These are phyloP conservation scores for Phylloscopus trochilus DNA, from an alignment of 2,113 vertebrate genomes.

Conservation along the genomic window DNA sequence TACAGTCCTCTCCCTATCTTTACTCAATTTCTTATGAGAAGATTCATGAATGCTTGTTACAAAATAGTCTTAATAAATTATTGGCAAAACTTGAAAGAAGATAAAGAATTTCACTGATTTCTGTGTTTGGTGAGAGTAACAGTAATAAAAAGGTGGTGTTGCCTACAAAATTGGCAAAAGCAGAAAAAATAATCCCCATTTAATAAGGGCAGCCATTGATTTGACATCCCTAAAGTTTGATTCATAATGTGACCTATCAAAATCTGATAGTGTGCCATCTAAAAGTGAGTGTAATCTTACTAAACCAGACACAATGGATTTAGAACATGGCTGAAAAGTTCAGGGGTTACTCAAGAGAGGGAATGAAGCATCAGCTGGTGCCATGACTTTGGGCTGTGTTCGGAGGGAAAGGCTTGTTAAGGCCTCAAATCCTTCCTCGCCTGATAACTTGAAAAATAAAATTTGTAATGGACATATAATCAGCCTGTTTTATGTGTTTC, in stretches of 20 bases:
- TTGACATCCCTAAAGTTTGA: neutral
- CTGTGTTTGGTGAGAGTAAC: neutral
- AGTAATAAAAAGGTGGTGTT: neutral
- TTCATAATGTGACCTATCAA: neutral
- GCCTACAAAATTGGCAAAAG: neutral
- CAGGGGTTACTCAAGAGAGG: neutral
- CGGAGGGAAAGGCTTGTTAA: neutral
- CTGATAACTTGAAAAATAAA: neutral
- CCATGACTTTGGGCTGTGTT: neutral
- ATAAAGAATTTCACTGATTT: neutral
- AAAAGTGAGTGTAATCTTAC: neutral
- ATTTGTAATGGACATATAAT: neutral
- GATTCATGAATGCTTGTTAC: neutral
- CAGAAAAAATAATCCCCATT: neutral
- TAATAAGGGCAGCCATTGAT: accelerated
- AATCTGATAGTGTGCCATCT: neutral
- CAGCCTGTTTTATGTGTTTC: neutral
- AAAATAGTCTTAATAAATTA: neutral
- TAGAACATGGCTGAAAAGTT: neutral
- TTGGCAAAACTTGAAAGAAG: neutral
- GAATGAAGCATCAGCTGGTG: neutral
- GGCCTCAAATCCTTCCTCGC: neutral
- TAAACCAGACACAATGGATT: constrained; percentile 3
- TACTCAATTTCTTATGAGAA: neutral
- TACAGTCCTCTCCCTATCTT: neutral